Base-by-base conservation (phyloP, 2,888 invertebrate genomes). In the Xylophagus ater region DNA sequence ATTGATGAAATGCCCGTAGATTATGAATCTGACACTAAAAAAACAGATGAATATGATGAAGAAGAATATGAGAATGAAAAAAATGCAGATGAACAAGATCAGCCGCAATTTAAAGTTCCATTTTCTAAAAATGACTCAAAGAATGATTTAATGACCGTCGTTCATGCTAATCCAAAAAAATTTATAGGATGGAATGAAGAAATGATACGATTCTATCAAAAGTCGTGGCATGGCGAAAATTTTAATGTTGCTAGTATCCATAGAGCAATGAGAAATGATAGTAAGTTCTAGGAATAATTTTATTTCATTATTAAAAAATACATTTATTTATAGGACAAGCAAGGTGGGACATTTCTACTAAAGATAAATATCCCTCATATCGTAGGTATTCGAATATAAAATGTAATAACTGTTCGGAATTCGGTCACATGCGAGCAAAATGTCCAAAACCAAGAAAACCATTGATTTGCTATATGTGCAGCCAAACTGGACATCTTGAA, bases 381-480 rank as follows among this genome's bases (percentile, higher is more conserved):
- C 50, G 51, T 6, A 49, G 49, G 21, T 46, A 46, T 3, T 53
- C 47, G 3, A 55, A 54, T 49, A 57, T 34, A 47, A 73, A 76
- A 34, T 83, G 83, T 54, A 67, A 64, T 47, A 72, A 71, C 51
- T 83, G 82, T 56, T 72, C 72, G 44, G 73, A 73, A 26, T 53
- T 66, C 4, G 81, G 81, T 0, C 83, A 83, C 54, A 65, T 67
- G 12, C 70, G 71, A 20, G 66, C 71, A 33, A 65, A 66, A 40
- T 83, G 83, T 53, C 61, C 65, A 24, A 70, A 69, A 48, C 69
- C 72, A 2, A 66, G 65, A 2, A 69, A 72, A 50, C 67, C 70
- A 3, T 58, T 65, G 1, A 63, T 69, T 14, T 83, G 83, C 56
- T 68, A 67, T 51, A 74, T 81, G 68, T 83, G 83, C 50, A 82